Percentiles rank a stretch among this genome's conserved stretches.
These are phyloP conservation scores for Fopius arisanus DNA, from an alignment of 1,140 invertebrate species.

Conservation along the genomic window DNA sequence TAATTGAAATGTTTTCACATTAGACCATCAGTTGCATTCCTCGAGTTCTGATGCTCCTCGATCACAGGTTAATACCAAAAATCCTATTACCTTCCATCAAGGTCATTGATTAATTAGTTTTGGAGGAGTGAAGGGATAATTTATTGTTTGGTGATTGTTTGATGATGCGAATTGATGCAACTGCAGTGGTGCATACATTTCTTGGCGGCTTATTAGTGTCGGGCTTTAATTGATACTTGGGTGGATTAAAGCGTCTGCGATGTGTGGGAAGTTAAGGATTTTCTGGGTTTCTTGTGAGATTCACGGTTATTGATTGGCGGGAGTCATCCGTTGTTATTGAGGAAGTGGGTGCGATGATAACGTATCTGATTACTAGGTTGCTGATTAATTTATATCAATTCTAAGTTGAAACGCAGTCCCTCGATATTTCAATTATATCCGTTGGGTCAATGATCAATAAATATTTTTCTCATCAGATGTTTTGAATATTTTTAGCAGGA, in stretches of 20 bases:
- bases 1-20: not conserved
- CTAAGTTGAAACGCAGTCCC: no score
- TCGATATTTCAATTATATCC: no score
- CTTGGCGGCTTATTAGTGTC: not conserved
- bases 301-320: not conserved
- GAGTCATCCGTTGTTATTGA: no score
- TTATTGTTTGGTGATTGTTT: not conserved
- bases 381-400: no score
- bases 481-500: no score
- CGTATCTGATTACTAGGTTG: not conserved
- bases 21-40: not conserved
- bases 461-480: no score
- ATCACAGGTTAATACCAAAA: not conserved
- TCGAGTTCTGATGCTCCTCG: not conserved
- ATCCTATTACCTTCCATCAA: not conserved
- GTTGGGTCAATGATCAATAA: no score
- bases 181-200: not conserved
- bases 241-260: not conserved
- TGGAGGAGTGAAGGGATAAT: not conserved
- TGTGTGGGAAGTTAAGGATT: not conserved
- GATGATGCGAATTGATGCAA: not conserved
- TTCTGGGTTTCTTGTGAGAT: not conserved
- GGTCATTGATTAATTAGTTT: not conserved
- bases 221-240: not conserved
- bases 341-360: no score